phyloP scores from a whole-genome alignment of 2,113 vertebrate genomes.

The Pangasianodon hypophthalmus region DNA sequence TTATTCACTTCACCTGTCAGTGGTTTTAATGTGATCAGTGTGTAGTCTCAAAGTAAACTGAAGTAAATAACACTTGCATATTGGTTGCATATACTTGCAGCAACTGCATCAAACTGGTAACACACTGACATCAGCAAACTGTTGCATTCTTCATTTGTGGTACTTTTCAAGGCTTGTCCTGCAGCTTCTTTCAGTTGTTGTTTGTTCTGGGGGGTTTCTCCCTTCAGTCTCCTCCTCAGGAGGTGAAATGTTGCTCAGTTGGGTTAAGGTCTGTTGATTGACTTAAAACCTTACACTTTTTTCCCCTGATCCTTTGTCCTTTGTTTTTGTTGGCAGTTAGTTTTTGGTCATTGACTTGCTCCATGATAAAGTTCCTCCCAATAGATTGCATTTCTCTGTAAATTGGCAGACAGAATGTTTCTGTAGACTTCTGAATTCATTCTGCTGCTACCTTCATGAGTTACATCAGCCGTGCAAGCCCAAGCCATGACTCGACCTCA shows the following conservation, averaged over 20 bases:
- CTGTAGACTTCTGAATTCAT: not conserved
- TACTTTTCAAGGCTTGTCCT: no score
- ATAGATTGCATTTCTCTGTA: not conserved
- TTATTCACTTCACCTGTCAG: no score
- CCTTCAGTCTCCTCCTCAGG: not conserved
- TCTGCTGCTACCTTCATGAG: not conserved
- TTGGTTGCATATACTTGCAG: not conserved
- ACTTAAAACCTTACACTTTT: not conserved
- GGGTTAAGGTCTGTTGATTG: not conserved
- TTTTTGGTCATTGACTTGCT: not conserved
- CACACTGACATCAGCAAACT: not conserved
- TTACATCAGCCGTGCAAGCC: no score
- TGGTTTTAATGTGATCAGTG: no score
- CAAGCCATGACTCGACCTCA: no score
- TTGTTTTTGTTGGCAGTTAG: not conserved
- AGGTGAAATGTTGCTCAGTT: not conserved
- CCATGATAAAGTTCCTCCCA: not conserved
- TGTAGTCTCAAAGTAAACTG: no score
- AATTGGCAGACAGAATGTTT: not conserved
- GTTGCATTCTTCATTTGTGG: not conserved
- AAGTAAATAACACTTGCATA: no score
- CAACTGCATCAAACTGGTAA: not conserved
- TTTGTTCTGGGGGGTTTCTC: no score
- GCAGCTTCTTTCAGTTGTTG: no score
- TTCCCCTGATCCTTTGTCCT: not conserved